Conservation (phyloP, 2,888 invertebrate genomes). For the Morinoia aosen region DNA sequence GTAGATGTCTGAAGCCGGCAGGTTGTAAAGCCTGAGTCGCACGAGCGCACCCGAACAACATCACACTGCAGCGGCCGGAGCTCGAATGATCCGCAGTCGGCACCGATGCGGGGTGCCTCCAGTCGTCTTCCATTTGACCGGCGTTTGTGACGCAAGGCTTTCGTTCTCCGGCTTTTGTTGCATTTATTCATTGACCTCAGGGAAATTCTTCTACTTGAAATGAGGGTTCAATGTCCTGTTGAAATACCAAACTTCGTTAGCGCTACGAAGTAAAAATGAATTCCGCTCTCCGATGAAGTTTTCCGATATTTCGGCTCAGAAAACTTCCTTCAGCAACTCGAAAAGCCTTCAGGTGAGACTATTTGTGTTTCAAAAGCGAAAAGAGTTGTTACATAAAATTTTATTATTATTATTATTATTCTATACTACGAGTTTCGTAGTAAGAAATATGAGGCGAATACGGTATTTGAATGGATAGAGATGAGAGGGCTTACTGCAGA, state of each 20-base stretch:
- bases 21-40: background rate
- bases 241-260: background rate
- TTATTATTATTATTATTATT: background rate
- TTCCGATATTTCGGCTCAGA: background rate
- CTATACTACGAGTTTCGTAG: background rate
- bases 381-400: background rate
- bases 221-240: background rate
- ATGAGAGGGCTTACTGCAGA: too few species aligned
- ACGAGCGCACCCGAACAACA: background rate
- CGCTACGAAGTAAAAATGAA: background rate
- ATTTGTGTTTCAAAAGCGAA: background rate
- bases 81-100: background rate
- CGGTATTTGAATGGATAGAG: background rate
- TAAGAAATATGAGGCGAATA: background rate
- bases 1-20: background rate
- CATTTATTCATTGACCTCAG: background rate
- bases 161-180: background rate
- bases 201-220: background rate
- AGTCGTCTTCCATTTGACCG: background rate
- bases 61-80: background rate
- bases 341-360: background rate
- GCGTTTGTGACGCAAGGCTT: background rate
- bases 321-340: background rate
- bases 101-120: background rate
- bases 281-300: background rate